A percentile compares a stretch with the other conserved stretches of the same genome.
Conservation (phyloP, 2,797 vertebrate genomes). For the Rhinoraja longicauda region DNA sequence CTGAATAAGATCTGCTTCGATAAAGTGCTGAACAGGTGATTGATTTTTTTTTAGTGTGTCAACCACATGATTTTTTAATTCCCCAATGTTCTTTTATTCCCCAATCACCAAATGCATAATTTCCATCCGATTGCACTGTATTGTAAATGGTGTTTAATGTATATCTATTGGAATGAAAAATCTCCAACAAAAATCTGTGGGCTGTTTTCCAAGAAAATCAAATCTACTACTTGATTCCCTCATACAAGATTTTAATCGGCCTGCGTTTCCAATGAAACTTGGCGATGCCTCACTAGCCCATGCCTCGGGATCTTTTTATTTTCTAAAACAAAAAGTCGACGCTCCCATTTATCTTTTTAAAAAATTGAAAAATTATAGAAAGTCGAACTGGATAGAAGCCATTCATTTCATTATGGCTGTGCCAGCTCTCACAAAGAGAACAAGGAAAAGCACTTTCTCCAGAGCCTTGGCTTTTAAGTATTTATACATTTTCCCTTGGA, state of each 20-base stretch:
- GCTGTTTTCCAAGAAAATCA: neutral
- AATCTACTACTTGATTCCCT: neutral
- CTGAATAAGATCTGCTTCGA: constrained; percentile 31
- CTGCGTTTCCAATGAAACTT: neutral
- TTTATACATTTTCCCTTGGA: neutral
- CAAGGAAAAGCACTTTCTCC: too few species aligned
- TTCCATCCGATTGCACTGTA: neutral
- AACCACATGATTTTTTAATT: constrained; percentile 12
- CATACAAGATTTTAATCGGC: neutral
- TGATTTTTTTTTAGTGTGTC: neutral
- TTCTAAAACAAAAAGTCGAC: too few species aligned
- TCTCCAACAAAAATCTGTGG: neutral
- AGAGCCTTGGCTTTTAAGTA: neutral
- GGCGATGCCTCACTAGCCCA: too few species aligned
- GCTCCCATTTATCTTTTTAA: neutral
- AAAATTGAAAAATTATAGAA: neutral
- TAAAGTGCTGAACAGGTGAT: neutral
- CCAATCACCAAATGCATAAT: neutral
- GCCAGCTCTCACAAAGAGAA: neutral
- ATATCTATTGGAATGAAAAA: neutral
- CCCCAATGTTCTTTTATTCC: neutral
- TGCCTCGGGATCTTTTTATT: neutral
- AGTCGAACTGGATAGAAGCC: neutral
- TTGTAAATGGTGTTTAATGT: neutral
- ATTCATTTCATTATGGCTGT: neutral